These are phyloP conservation scores for Cecropterus lyciades DNA, from an alignment of 1,140 invertebrate species.

Conservation along the genomic window DNA sequence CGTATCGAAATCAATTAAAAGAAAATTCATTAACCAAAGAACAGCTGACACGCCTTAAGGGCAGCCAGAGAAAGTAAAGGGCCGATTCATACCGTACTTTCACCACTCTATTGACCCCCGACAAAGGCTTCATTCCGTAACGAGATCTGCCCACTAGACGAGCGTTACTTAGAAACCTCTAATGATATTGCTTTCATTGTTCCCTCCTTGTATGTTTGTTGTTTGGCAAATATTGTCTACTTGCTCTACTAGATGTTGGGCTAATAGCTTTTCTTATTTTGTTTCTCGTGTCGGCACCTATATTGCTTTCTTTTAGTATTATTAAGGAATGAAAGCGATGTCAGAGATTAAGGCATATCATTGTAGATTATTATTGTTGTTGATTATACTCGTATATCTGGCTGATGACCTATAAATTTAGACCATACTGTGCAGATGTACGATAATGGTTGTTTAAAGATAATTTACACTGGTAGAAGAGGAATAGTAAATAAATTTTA, in stretches of 20 bases:
- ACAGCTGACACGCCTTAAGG: conserved; percentile 34
- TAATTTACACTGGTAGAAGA: too few species aligned
- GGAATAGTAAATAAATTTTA: too few species aligned
- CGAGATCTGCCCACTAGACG: conserved; percentile 16
- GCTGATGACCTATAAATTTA: too few species aligned
- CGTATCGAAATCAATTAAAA: background rate
- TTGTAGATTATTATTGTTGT: too few species aligned
- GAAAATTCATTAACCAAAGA: background rate
- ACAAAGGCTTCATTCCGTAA: conserved; percentile 30
- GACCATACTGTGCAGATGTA: too few species aligned
- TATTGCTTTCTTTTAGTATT: too few species aligned
- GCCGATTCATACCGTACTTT: conserved; percentile 59
- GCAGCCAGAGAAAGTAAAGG: conserved; percentile 68
- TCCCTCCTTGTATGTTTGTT: background rate
- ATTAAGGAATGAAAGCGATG: too few species aligned
- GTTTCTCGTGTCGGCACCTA: background rate
- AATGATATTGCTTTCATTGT: conserved; percentile 23
- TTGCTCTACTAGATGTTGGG: too few species aligned
- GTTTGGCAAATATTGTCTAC: conserved; percentile 4
- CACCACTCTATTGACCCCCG: conserved; percentile 48
- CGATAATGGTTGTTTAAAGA: too few species aligned
- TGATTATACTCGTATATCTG: too few species aligned
- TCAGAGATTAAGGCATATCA: too few species aligned
- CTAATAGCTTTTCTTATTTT: background rate
- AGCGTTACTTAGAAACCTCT: conserved; percentile 19